Percentiles rank a stretch among this genome's conserved stretches.
Conservation (phyloP, 2,113 vertebrate species). For the Neodon shergylaensis region DNA sequence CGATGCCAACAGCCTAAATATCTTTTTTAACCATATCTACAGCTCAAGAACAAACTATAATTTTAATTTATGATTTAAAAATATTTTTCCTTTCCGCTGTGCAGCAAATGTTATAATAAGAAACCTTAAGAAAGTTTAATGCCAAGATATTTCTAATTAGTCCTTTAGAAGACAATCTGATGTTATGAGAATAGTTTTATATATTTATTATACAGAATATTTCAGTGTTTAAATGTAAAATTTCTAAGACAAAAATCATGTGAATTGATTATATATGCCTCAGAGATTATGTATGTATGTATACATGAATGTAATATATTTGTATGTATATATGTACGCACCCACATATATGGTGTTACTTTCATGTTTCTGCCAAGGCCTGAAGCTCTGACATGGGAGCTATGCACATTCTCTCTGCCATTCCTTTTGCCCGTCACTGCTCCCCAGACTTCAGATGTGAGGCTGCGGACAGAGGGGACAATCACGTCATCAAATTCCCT, state of each 20-base stretch:
- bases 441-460: background rate
- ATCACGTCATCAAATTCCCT: background rate
- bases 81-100: background rate
- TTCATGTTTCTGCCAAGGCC: background rate
- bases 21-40: background rate
- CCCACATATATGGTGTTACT: background rate
- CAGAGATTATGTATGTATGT: background rate
- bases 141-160: background rate
- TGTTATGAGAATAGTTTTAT: background rate
- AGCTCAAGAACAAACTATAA: background rate
- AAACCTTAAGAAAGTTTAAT: background rate
- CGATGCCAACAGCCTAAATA: background rate
- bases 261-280: background rate
- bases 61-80: constrained; percentile 23
- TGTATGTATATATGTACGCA: fast-evolving
- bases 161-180: background rate
- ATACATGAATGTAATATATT: too few relatives aligned
- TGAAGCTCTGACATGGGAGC: background rate
- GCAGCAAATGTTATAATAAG: background rate
- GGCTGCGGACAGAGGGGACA: background rate
- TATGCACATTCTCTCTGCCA: background rate
- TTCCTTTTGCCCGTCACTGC: too few relatives aligned
- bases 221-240: background rate
- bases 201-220: background rate
- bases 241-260: background rate